A percentile compares a stretch with the other conserved stretches of the same genome.
Evolutionary conservation across 2,888 invertebrate species (phyloP).

Genomic region (Dynastes grantii): DNA sequence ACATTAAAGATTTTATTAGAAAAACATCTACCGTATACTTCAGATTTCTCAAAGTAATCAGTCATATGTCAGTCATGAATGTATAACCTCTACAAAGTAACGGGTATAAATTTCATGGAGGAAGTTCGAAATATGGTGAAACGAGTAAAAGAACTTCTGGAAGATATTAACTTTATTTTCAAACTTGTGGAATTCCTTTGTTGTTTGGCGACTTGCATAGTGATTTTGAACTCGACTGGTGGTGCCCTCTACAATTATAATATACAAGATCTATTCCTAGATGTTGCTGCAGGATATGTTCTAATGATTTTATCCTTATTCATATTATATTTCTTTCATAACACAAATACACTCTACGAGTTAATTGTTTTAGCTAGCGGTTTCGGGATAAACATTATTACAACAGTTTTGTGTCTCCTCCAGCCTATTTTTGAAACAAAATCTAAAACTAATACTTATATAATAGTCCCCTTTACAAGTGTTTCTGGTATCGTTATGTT

Average conservation of each 20-base stretch:
- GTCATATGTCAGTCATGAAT: not conserved
- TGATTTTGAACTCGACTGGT: not conserved
- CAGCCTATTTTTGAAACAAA: not conserved
- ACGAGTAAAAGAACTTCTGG: slow-evolving; percentile 20
- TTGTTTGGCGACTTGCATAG: slow-evolving; percentile 11
- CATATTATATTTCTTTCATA: not conserved
- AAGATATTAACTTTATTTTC: slow-evolving; percentile 18
- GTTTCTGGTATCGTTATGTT: slow-evolving; percentile 3
- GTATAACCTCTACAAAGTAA: not conserved
- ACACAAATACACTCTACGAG: not conserved
- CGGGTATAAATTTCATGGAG: not conserved
- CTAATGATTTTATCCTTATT: slow-evolving; percentile 6
- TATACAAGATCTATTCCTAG: not conserved
- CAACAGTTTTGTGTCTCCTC: not conserved
- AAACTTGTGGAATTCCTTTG: slow-evolving; percentile 20
- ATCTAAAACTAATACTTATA: not conserved
- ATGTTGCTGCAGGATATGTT: slow-evolving; percentile 9
- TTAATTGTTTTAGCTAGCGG: slow-evolving; percentile 1
- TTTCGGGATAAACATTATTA: not conserved
- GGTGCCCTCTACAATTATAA: not conserved
- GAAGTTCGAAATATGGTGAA: not conserved
- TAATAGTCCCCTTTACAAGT: not conserved
- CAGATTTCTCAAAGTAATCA: not conserved
- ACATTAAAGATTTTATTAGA: too few relatives aligned
- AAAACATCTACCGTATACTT: too few relatives aligned